These are phyloP conservation scores for Syngnathus acus DNA, from an alignment of 2,797 vertebrate species.

Conservation along the genomic window DNA sequence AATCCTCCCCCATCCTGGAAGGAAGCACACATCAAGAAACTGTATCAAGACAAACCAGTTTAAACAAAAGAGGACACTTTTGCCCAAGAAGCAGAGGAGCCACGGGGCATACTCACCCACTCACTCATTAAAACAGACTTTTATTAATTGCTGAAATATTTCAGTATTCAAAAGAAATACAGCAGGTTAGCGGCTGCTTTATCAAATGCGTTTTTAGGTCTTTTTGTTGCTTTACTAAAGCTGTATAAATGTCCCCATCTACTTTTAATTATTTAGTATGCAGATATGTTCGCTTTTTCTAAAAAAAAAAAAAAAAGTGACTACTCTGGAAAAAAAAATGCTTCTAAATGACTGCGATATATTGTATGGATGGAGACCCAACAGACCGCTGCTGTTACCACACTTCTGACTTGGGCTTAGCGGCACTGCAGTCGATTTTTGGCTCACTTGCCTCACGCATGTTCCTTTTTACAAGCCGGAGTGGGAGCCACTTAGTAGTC, in stretches of 20 bases:
- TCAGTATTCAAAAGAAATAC: slow-evolving; percentile 19
- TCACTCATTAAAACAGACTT: neutral
- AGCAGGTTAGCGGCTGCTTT: slow-evolving; percentile 22
- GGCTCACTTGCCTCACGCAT: slow-evolving; percentile 13
- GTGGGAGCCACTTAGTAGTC: slow-evolving; percentile 1
- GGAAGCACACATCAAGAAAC: slow-evolving; percentile 8
- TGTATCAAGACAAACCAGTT: neutral
- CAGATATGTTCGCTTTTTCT: slow-evolving; percentile 16
- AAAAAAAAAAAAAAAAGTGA: slow-evolving; percentile 7
- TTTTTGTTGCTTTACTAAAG: slow-evolving; percentile 26
- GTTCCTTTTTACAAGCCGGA: slow-evolving; percentile 1
- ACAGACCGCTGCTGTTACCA: neutral
- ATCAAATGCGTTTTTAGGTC: slow-evolving; percentile 4
- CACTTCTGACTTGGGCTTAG: slow-evolving; percentile 19
- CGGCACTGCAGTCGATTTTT: slow-evolving; percentile 39
- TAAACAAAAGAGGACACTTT: slow-evolving; percentile 15
- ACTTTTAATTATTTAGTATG: slow-evolving; percentile 26
- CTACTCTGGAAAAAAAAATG: slow-evolving; percentile 11
- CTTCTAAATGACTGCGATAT: slow-evolving; percentile 13
- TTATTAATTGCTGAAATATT: neutral
- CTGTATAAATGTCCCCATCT: slow-evolving; percentile 41
- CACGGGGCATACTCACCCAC: neutral
- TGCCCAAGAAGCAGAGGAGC: slow-evolving; percentile 9
- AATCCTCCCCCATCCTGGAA: neutral
- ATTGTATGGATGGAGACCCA: neutral